These are phyloP conservation scores for Pseudomyrmex gracilis DNA, from an alignment of 1,140 invertebrate genomes.

Conservation along the genomic window DNA sequence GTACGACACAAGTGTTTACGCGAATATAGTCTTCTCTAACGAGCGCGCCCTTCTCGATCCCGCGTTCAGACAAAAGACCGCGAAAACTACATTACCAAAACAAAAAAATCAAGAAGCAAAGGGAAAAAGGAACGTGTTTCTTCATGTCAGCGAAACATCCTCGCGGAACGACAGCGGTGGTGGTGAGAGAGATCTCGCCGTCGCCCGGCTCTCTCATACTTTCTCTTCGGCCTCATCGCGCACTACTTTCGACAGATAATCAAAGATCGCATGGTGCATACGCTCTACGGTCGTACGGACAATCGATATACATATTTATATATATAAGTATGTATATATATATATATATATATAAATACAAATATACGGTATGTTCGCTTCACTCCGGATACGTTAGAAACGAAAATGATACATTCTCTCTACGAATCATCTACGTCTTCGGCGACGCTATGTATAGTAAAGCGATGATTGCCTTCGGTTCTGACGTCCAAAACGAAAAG, in stretches of 20 bases:
- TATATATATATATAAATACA: too few species aligned
- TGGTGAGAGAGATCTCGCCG: constrained; percentile 15
- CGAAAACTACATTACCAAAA: background rate
- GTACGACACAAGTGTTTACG: constrained; percentile 9
- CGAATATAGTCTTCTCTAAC: background rate
- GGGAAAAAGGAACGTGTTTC: constrained; percentile 17
- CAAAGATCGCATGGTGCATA: constrained; percentile 32
- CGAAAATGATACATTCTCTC: background rate
- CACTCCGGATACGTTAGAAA: background rate
- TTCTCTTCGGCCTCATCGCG: constrained; percentile 38
- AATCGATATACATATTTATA: constrained; percentile 8
- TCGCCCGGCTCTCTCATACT: constrained; percentile 39
- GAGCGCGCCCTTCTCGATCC: constrained; percentile 15
- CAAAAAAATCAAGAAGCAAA: background rate
- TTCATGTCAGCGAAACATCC: constrained; percentile 13
- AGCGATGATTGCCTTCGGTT: background rate
- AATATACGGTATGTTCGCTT: too few species aligned
- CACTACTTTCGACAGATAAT: constrained; percentile 54
- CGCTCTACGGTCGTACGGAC: constrained; percentile 33
- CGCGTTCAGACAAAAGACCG: constrained; percentile 1
- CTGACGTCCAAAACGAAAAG: background rate
- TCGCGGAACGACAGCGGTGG: constrained; percentile 23
- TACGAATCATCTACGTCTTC: background rate
- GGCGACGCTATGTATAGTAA: background rate
- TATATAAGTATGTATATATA: too few species aligned